phyloP scores from a whole-genome alignment of 2,113 vertebrate species.

The zebrafish (Danio rerio) region GRCz12tu NC_133188.1:5141501-5142000 shows the following conservation, averaged over 20 bases:
- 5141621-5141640: neutral
- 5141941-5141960: conserved; percentile 60
- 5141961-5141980: conserved; percentile 50
- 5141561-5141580: too few relatives aligned
- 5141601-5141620: too few relatives aligned
- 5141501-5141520: too few relatives aligned
- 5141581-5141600: too few relatives aligned
- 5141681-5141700: neutral
- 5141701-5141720: neutral
- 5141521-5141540: too few relatives aligned
- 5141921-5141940: conserved; percentile 56
- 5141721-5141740: neutral
- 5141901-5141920: conserved; percentile 65
- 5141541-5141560: too few relatives aligned
- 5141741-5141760: neutral
- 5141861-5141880: conserved; percentile 41
- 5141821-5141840: conserved; percentile 55
- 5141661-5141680: too few relatives aligned
- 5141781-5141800: neutral
- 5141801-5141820: neutral
- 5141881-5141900: conserved; percentile 60
- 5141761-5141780: neutral
- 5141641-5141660: too few relatives aligned
- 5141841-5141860: conserved; percentile 66
- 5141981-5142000: conserved; percentile 5